Conservation (phyloP, 2,888 invertebrate species). For the Orthosia gothica region DNA sequence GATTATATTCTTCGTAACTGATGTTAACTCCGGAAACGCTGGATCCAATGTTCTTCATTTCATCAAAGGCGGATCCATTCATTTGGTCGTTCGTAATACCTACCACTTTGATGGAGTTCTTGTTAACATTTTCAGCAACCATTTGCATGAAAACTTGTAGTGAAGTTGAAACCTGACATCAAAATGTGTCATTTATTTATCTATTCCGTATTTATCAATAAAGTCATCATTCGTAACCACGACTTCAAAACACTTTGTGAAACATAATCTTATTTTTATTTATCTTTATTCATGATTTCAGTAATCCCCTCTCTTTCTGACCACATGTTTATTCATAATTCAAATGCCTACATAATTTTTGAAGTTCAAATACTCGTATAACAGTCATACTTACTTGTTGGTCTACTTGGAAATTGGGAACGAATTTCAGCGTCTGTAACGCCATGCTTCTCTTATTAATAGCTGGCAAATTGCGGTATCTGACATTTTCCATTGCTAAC, state of each 20-base stretch:
- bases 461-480: conserved; percentile 58
- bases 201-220: no score
- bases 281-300: background rate
- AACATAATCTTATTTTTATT: no score
- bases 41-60: conserved; percentile 54
- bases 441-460: conserved; percentile 38
- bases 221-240: no score
- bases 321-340: no score
- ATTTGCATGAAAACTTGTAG: conserved; percentile 69
- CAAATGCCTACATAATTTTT: no score
- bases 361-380: no score
- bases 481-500: conserved; percentile 65
- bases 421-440: conserved; percentile 61
- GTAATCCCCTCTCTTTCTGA: no score
- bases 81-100: conserved; percentile 50
- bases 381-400: conserved; percentile 61
- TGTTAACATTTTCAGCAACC: conserved; percentile 71
- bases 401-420: conserved; percentile 53
- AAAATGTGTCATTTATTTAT: background rate
- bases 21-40: conserved; percentile 53
- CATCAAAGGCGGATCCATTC: conserved; percentile 49
- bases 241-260: background rate
- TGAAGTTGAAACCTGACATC: conserved; percentile 59
- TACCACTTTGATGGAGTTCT: conserved; percentile 60
- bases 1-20: conserved; percentile 52